phyloP scores from a whole-genome alignment of 1,140 invertebrate genomes.

The Drosophila repleta region DNA sequence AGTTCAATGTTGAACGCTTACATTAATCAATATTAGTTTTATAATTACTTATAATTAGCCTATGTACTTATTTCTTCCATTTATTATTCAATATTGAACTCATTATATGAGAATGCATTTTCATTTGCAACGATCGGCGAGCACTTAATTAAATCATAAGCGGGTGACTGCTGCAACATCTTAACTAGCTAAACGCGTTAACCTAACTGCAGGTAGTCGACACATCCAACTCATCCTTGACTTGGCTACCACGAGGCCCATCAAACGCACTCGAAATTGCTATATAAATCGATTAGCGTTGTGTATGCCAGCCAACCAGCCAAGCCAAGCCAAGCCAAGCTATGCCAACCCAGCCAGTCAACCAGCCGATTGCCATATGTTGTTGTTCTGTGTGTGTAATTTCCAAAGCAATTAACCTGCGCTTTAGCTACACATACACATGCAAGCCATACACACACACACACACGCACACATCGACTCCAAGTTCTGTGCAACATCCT shows the following conservation, averaged over 20 bases:
- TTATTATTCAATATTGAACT: too few relatives aligned
- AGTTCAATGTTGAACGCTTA: too few relatives aligned
- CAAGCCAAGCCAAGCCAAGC: background rate
- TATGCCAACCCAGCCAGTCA: background rate
- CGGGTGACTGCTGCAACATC: constrained; percentile 4
- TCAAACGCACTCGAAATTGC: constrained; percentile 41
- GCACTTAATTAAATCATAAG: constrained; percentile 16
- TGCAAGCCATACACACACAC: too few relatives aligned
- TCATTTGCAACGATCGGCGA: background rate
- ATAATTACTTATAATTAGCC: too few relatives aligned
- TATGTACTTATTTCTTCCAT: background rate
- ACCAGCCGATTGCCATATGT: constrained; percentile 59
- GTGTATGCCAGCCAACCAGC: constrained; percentile 14
- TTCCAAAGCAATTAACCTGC: constrained; percentile 76
- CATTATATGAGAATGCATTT: background rate
- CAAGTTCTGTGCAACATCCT: constrained; percentile 56
- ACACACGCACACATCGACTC: constrained; percentile 27
- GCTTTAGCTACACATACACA: constrained; percentile 13
- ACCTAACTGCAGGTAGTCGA: background rate
- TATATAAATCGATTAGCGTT: constrained; percentile 48
- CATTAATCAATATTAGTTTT: too few relatives aligned
- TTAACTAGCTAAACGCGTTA: constrained; percentile 9
- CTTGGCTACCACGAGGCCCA: background rate
- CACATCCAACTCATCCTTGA: background rate
- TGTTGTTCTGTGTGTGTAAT: constrained; percentile 65